phyloP scores from a whole-genome alignment of 1,140 invertebrate genomes.

The Odontomachus brunneus region DNA sequence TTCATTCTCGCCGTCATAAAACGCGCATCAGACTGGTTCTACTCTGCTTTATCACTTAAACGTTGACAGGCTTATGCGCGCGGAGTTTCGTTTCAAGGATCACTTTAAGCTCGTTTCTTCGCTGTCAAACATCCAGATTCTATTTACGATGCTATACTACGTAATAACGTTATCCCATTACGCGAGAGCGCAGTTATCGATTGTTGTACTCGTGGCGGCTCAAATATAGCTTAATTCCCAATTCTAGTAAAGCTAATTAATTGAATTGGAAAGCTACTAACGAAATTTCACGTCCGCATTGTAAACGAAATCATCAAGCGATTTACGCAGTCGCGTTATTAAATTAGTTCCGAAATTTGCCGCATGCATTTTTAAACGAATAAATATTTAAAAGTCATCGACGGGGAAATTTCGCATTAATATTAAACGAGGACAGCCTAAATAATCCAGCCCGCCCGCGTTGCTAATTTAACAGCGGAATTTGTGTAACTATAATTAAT shows the following conservation, averaged over 20 bases:
- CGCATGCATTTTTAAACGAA: conserved; percentile 1
- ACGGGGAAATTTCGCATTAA: conserved; percentile 9
- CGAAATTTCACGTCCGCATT: background rate
- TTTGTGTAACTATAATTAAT: conserved; percentile 45
- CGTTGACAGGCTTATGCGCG: conserved; percentile 9
- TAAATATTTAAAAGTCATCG: conserved; percentile 41
- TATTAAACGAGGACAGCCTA: conserved; percentile 13
- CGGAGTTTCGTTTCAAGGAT: background rate
- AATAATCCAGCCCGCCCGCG: conserved; percentile 14
- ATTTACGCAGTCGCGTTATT: background rate
- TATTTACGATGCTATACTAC: background rate
- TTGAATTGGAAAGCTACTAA: background rate
- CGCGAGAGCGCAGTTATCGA: background rate
- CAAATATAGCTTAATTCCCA: too few species aligned
- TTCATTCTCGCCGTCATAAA: conserved; percentile 7
- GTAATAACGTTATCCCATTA: background rate
- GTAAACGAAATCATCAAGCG: conserved; percentile 23
- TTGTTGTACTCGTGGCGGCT: background rate
- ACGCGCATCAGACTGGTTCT: conserved; percentile 6
- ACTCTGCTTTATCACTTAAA: conserved; percentile 50
- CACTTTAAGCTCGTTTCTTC: background rate
- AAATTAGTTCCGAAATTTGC: conserved; percentile 32
- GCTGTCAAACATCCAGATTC: conserved; percentile 26
- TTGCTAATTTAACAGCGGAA: conserved; percentile 30
- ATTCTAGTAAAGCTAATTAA: conserved; percentile 24